Percentiles rank a stretch among this genome's conserved stretches.
Conservation (phyloP, 2,888 invertebrate species). For the Erebia ligea region DNA sequence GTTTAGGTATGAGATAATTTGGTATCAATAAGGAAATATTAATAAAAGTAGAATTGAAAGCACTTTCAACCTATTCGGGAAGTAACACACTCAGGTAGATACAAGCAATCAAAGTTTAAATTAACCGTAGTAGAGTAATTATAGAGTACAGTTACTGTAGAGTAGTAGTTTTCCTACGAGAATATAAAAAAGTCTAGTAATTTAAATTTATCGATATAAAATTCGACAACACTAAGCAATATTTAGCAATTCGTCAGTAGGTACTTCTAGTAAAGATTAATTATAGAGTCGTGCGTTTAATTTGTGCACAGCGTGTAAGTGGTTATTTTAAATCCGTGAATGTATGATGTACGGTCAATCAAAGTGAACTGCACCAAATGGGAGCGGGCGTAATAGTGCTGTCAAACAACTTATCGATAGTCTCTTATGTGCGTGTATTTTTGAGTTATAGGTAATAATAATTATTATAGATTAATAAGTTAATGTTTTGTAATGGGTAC, state of each 20-base stretch:
- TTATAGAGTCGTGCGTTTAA: slow-evolving; percentile 66
- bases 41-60: no score
- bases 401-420: slow-evolving; percentile 48
- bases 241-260: slow-evolving; percentile 48
- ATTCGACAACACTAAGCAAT: slow-evolving; percentile 39
- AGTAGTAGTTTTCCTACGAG: neutral
- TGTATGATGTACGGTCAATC: slow-evolving; percentile 53
- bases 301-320: slow-evolving; percentile 60
- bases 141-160: no score
- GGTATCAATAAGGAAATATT: no score
- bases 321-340: slow-evolving; percentile 52
- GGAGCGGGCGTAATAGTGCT: slow-evolving; percentile 49
- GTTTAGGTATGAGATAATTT: no score
- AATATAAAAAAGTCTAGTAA: neutral
- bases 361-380: slow-evolving; percentile 46
- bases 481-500: neutral
- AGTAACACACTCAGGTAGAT: no score
- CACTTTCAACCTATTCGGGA: no score
- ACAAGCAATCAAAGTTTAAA: no score
- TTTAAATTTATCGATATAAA: slow-evolving; percentile 40
- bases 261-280: slow-evolving; percentile 64
- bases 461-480: slow-evolving; percentile 29
- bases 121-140: no score
- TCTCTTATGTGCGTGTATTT: slow-evolving; percentile 12
- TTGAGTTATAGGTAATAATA: slow-evolving; percentile 36